Evolutionary conservation across 2,888 invertebrate genomes (phyloP), one percentile per base, ranked within the genome.

Genomic region (Exocentrus adspersus): DNA sequence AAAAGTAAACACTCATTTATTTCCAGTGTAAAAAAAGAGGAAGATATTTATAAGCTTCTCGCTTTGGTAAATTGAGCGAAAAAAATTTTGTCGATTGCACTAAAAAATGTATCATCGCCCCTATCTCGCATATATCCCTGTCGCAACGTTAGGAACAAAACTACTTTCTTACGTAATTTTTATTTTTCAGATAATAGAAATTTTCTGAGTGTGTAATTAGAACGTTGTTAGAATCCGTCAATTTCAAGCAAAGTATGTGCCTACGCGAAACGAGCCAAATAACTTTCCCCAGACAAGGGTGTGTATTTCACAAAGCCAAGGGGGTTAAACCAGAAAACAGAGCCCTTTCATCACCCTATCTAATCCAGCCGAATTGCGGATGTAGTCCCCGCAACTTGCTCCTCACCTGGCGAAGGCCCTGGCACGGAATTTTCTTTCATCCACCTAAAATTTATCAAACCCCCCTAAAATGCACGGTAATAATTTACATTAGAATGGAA

Each of bases 331-430:
- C 37, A 37, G 4, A 24, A 24, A 24, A 24, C 24, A 7, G 24
- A 14, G 5, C 37, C 37, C 14, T 32, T 14, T 37, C 37, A 37
- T n/a, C 37, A 37, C 14, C 10, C 37, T 9, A 37, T 37, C 37
- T 37, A 37, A 37, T 37, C 37, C 37, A 37, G n/a, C 37, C n/a
- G 37, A 37, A 37, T 37, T 37, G 37, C 37, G 37, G 37, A n/a
- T 37, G n/a, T 12, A 37, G 14, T 37, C 10, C 37, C 37, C 37
- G n/a, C n/a, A 37, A 37, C 37, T 37, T 12, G 14, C 37, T n/a
- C n/a, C n/a, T 37, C 37, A 37, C 37, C 37, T 37, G 14, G n/a
- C 37, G 14, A n/a, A n/a, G 14, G n/a, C 37, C 2, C 10, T 9
- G 14, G 37, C 5, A 37, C 12, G 12, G 37, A n/a, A 37, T 37